phyloP scores from a whole-genome alignment of 2,797 vertebrate species.

The Rhabdophis nuchalis region DNA sequence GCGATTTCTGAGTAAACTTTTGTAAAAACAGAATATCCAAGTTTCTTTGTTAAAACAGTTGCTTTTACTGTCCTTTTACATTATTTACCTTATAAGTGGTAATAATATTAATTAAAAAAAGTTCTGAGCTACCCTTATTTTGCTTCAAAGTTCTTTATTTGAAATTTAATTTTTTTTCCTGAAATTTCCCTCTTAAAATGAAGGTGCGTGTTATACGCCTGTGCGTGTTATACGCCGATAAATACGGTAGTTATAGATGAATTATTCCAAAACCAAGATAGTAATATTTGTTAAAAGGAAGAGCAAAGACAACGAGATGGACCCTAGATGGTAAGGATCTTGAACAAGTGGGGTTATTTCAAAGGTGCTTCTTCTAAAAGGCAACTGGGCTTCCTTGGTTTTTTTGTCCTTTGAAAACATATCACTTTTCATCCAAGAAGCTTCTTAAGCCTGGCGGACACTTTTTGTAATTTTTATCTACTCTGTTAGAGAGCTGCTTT shows the following conservation, averaged over 20 bases:
- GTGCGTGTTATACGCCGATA: no score
- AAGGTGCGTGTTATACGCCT: no score
- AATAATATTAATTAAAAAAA: no score
- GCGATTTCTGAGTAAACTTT: no score
- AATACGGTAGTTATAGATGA: neutral
- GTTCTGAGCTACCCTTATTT: no score
- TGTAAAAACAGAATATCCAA: no score
- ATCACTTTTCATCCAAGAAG: neutral
- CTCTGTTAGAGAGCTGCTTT: neutral
- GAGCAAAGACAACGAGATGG: neutral
- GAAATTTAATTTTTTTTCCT: no score
- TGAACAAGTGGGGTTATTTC: neutral
- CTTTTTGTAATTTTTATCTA: neutral
- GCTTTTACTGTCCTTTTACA: no score
- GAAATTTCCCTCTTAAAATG: no score
- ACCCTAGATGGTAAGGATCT: neutral
- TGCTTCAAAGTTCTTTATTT: no score
- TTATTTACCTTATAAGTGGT: no score
- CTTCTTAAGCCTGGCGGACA: neutral
- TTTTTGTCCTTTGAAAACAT: neutral
- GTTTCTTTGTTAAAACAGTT: no score
- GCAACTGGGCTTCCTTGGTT: neutral
- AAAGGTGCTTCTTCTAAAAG: neutral
- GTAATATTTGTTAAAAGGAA: neutral
- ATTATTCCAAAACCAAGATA: neutral